Conservation (phyloP, 2,888 invertebrate genomes). For the Allygus modestus region DNA sequence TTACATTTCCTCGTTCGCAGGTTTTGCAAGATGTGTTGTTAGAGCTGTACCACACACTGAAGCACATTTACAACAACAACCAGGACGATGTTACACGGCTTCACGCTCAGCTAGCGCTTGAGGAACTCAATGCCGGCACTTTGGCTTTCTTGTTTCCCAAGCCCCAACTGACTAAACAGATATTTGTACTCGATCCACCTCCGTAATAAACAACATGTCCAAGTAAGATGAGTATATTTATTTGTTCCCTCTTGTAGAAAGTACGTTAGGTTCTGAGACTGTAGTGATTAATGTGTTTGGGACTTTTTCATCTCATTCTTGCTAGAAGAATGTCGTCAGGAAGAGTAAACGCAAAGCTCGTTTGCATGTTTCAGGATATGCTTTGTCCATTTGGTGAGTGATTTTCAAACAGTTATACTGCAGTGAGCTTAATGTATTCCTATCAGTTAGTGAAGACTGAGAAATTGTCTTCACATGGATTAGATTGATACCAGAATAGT, state of each 20-base stretch:
- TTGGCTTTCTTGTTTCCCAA: slow-evolving; percentile 73
- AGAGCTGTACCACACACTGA: slow-evolving; percentile 84
- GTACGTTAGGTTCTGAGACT: no score
- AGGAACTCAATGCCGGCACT: slow-evolving; percentile 76
- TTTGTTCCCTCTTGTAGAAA: neutral
- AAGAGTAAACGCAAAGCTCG: no score
- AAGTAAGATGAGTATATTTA: neutral
- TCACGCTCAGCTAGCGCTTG: slow-evolving; percentile 87
- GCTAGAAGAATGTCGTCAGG: no score
- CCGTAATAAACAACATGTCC: slow-evolving; percentile 19
- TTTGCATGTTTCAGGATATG: no score
- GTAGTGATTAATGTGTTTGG: no score
- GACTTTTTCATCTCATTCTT: no score
- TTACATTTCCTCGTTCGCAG: slow-evolving; percentile 23
- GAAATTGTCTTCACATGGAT: no score
- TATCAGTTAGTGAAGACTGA: no score
- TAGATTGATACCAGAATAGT: no score
- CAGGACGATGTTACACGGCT: slow-evolving; percentile 83
- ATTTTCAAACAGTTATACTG: no score
- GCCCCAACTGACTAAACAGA: slow-evolving; percentile 78
- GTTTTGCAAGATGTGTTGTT: slow-evolving; percentile 79
- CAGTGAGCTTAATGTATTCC: no score
- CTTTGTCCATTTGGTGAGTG: no score
- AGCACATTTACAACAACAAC: slow-evolving; percentile 80
- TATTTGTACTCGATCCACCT: slow-evolving; percentile 74